Conservation (phyloP, 2,797 vertebrate species). For the Ciconia nigra region DNA sequence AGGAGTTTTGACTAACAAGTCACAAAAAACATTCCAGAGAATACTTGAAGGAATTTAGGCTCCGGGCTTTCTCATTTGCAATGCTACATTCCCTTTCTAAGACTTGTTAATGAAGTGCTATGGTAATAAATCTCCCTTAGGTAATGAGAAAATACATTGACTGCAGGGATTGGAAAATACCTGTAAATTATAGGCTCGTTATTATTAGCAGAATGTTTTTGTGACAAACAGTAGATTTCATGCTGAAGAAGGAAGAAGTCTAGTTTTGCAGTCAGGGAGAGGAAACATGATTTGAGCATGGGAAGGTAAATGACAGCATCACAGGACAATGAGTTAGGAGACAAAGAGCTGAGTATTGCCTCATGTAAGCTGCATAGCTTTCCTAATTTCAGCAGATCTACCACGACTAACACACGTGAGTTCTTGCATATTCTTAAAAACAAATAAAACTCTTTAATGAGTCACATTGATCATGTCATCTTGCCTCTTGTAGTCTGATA, state of each 20-base stretch:
- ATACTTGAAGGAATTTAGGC: background rate
- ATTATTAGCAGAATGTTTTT: background rate
- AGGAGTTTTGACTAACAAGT: background rate
- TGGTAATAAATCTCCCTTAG: background rate
- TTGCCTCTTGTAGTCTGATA: background rate
- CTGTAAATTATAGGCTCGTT: background rate
- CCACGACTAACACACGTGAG: accelerated
- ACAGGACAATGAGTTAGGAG: background rate
- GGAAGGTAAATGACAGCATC: background rate
- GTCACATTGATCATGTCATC: background rate
- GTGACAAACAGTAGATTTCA: background rate
- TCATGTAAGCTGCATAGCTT: background rate
- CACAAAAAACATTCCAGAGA: background rate
- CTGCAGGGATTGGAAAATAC: background rate
- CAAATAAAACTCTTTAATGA: background rate
- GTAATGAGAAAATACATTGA: background rate
- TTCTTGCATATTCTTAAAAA: background rate
- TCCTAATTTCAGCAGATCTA: background rate
- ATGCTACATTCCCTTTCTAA: background rate
- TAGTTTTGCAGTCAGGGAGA: background rate
- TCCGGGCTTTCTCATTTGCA: background rate
- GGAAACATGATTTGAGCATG: background rate
- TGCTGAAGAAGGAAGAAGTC: background rate
- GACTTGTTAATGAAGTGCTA: background rate
- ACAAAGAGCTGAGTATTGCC: background rate